Base-by-base conservation (phyloP, 2,888 invertebrate genomes). In the Eudemis profundana region DNA sequence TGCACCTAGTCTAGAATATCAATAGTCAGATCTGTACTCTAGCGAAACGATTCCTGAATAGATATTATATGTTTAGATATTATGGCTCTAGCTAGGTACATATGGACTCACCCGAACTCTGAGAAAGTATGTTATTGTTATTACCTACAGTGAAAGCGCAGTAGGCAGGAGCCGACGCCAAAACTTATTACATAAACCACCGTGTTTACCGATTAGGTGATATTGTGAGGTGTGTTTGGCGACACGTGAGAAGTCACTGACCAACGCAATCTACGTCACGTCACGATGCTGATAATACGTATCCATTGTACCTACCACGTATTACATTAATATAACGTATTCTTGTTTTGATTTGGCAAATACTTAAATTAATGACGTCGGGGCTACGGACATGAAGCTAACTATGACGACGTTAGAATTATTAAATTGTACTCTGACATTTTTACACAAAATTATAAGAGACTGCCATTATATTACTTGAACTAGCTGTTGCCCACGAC, bases 91-190 rank as follows among this genome's bases (percentile, higher is more conserved):
- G n/a, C n/a, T n/a, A n/a, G n/a, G n/a, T n/a, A n/a, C 15, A 12
- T 17, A 54, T 68, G 69, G 74, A 72, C 76, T 74, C 76, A 75
- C 77, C 81, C 73, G 84, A 85, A 86, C 75, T n/a, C n/a, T 81
- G 86, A 87, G 90, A 91, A 90, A 90, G 89, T 78, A 74, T 69
- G 72, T 76, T 82, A 82, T 82, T 69, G 72, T 76, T 82, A 82
- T 82, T 51, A 17, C 57, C 36, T 83, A 83, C 74, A 78, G 90
- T 82, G 91, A 91, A 91, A 91, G 91, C 81, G 84, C 85, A 83
- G 77, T 70, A 71, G 70, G 71, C 73, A 73, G 78, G 71, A 57
- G 75, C 74, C 72, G 83, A 82, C 80, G 78, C 82, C 81, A 79
- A 84, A 86, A 81, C 74, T 71, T 77, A 79, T 91, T 90, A 83